These are phyloP conservation scores for Taenioides sp. DNA, from an alignment of 2,797 vertebrate species.

Conservation along the genomic window DNA sequence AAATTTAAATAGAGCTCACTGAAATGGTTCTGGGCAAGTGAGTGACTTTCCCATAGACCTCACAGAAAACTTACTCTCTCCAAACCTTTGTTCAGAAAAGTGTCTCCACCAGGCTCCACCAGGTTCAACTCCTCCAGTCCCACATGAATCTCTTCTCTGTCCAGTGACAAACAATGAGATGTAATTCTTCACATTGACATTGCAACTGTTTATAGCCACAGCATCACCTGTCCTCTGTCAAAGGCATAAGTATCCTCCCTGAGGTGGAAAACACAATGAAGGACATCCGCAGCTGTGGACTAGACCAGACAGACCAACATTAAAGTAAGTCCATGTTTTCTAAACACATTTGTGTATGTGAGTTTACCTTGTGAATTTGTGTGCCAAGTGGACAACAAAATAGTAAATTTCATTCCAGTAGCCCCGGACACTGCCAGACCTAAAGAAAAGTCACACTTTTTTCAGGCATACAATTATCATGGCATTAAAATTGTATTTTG, in stretches of 20 bases:
- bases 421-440: constrained; percentile 94
- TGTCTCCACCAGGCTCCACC: constrained; percentile 93
- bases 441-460: constrained; percentile 49
- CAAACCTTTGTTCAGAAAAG: constrained; percentile 94
- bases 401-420: constrained; percentile 99
- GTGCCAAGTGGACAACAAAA: constrained; percentile 94
- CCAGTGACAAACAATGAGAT: not conserved
- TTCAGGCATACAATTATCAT: too few relatives aligned
- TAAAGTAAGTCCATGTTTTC: not conserved
- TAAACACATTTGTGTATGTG: not conserved
- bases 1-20: constrained; percentile 34
- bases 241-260: constrained; percentile 87
- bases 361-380: constrained; percentile 94
- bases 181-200: not conserved
- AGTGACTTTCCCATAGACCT: constrained; percentile 24
- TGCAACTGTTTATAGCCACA: not conserved
- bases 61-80: constrained; percentile 81
- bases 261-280: constrained; percentile 97
- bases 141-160: constrained; percentile 90
- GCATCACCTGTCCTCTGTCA: constrained; percentile 94
- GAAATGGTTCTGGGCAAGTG: constrained; percentile 5
- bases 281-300: constrained; percentile 97
- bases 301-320: constrained; percentile 46
- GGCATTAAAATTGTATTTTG: too few relatives aligned
- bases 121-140: constrained; percentile 90